Evolutionary conservation across 2,113 vertebrate species (phyloP).

Genomic region (Passer domesticus): DNA sequence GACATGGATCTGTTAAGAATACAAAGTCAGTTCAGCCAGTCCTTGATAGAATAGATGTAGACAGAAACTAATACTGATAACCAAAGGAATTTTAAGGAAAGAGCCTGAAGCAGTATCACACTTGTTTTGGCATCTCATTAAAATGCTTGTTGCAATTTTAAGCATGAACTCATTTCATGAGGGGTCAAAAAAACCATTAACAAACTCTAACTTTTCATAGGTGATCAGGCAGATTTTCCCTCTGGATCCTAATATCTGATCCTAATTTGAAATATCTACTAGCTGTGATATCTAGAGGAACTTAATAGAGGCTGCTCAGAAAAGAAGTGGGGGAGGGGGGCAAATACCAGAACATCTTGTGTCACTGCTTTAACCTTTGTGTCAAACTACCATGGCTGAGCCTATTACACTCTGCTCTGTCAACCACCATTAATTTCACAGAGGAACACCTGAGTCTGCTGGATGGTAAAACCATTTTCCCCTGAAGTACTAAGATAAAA

Average conservation of each 20-base stretch:
- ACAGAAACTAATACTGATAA: background rate
- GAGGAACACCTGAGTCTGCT: background rate
- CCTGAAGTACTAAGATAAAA: background rate
- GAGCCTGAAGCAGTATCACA: background rate
- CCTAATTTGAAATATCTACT: background rate
- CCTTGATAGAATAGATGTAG: background rate
- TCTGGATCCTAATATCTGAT: background rate
- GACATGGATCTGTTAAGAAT: background rate
- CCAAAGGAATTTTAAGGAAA: background rate
- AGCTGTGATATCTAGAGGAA: background rate
- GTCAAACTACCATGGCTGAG: background rate
- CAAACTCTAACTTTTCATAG: background rate
- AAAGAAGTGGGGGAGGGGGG: fast-evolving
- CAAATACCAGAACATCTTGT: background rate
- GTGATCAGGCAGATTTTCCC: background rate
- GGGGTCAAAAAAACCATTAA: background rate
- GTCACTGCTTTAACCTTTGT: background rate
- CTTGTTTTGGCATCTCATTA: background rate
- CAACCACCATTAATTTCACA: background rate
- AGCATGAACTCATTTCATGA: background rate
- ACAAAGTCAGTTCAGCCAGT: background rate
- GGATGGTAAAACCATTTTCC: background rate
- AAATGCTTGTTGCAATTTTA: fast-evolving
- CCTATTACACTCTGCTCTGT: background rate
- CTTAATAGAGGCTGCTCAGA: background rate